A percentile compares a stretch with the other conserved stretches of the same genome.
phyloP scores from a whole-genome alignment of 64 coral and sea anemone species.

The Stichodactyla helianthus region DNA sequence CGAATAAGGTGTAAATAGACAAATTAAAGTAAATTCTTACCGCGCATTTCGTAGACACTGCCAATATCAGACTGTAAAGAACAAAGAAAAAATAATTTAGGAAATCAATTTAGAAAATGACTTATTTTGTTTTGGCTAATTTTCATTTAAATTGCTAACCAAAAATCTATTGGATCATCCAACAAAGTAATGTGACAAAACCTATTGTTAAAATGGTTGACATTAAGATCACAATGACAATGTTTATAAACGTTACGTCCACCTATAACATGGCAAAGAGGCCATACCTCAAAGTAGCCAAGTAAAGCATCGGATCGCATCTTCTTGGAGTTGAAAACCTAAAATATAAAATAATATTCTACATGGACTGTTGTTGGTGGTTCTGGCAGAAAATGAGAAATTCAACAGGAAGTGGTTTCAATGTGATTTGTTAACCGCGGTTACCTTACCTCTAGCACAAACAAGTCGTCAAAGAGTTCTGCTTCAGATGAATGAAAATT shows the following conservation, averaged over 20 bases:
- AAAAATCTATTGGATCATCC: too few species aligned
- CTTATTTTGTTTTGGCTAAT: too few species aligned
- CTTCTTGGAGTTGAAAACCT: conserved; percentile 82
- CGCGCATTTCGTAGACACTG: conserved; percentile 84
- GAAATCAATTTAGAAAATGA: too few species aligned
- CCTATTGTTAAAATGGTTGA: too few species aligned
- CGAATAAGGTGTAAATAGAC: neutral
- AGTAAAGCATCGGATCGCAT: conserved; percentile 65
- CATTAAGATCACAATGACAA: too few species aligned
- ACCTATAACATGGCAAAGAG: neutral
- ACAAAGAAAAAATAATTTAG: neutral
- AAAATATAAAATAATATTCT: neutral
- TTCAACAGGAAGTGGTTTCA: too few species aligned
- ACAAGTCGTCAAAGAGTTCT: conserved; percentile 53
- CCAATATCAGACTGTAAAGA: conserved; percentile 69
- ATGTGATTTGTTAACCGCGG: too few species aligned
- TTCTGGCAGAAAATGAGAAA: too few species aligned
- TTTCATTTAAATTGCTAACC: too few species aligned
- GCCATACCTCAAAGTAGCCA: conserved; percentile 66
- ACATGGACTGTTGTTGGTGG: too few species aligned
- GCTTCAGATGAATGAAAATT: conserved; percentile 44
- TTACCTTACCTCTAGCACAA: conserved; percentile 43
- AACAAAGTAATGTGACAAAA: too few species aligned
- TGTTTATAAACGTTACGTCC: too few species aligned
- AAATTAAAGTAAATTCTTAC: conserved; percentile 19